A percentile compares a stretch with the other conserved stretches of the same genome.
These are phyloP conservation scores for Anolis sagrei DNA, from an alignment of 2,113 vertebrate genomes.

Conservation along the genomic window DNA sequence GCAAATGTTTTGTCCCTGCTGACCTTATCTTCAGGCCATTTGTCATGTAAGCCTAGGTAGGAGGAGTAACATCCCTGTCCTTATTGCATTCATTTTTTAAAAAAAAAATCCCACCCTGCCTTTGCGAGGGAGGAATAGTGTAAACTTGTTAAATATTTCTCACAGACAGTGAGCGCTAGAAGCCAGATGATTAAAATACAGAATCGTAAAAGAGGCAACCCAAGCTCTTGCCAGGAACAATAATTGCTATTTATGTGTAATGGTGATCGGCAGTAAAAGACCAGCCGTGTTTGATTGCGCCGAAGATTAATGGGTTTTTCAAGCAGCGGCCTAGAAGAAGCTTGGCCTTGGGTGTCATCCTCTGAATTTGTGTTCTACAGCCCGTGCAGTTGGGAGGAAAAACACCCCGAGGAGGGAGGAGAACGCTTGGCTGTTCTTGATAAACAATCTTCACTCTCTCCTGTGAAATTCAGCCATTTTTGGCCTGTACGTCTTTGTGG, in stretches of 20 bases:
- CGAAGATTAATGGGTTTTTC: slow-evolving; percentile 66
- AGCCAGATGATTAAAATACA: slow-evolving; percentile 68
- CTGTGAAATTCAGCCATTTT: slow-evolving; percentile 33
- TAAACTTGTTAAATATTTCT: slow-evolving; percentile 68
- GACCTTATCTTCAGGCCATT: slow-evolving; percentile 61
- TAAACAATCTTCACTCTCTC: slow-evolving; percentile 71
- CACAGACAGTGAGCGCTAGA: slow-evolving; percentile 59
- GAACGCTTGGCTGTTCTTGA: slow-evolving; percentile 67
- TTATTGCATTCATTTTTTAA: slow-evolving; percentile 65
- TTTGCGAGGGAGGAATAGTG: slow-evolving; percentile 57
- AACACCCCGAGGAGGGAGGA: slow-evolving; percentile 43
- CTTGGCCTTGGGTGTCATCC: slow-evolving; percentile 59
- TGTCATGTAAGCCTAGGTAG: slow-evolving; percentile 63
- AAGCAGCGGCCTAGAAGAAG: slow-evolving; percentile 65
- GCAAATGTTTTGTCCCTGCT: no score
- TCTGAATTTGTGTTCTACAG: slow-evolving; percentile 66
- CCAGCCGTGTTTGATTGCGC: slow-evolving; percentile 59
- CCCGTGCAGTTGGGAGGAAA: slow-evolving; percentile 40
- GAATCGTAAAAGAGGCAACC: slow-evolving; percentile 57
- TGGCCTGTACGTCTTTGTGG: not conserved
- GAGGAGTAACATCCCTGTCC: slow-evolving; percentile 68
- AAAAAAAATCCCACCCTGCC: slow-evolving; percentile 15
- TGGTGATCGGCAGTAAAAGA: slow-evolving; percentile 61
- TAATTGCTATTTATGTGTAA: slow-evolving; percentile 73
- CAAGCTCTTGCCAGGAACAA: slow-evolving; percentile 67